These are phyloP conservation scores for Neostethus bicornis DNA, from an alignment of 2,797 vertebrate genomes.

Conservation along the genomic window DNA sequence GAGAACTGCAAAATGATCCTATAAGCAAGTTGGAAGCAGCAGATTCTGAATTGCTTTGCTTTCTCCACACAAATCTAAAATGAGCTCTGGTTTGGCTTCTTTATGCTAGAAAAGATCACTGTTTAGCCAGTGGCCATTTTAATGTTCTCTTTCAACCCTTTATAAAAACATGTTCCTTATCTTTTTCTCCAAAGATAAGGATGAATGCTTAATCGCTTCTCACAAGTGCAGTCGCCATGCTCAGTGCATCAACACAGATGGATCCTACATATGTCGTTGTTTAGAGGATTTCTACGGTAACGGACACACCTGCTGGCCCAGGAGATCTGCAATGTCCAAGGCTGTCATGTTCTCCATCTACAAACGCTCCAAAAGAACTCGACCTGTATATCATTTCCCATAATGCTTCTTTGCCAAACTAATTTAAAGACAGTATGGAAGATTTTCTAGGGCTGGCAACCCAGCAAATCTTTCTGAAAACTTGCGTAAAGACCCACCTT, in stretches of 20 bases:
- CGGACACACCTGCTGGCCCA: slow-evolving; percentile 72
- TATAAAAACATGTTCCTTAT: too few relatives aligned
- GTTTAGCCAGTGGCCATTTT: neutral
- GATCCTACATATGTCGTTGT: slow-evolving; percentile 77
- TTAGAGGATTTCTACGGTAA: slow-evolving; percentile 64
- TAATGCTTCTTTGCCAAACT: slow-evolving; percentile 14
- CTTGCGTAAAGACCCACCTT: too few relatives aligned
- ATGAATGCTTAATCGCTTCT: slow-evolving; percentile 75
- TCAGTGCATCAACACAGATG: slow-evolving; percentile 74
- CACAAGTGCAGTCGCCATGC: slow-evolving; percentile 74
- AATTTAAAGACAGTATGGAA: too few relatives aligned
- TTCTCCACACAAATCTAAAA: slow-evolving; percentile 4
- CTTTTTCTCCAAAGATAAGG: slow-evolving; percentile 61
- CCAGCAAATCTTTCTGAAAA: too few relatives aligned
- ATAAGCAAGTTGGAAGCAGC: slow-evolving; percentile 45
- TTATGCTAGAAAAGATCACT: neutral
- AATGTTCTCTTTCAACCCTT: slow-evolving; percentile 1
- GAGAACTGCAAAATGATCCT: slow-evolving; percentile 60
- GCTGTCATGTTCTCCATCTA: slow-evolving; percentile 69
- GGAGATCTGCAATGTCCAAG: slow-evolving; percentile 65
- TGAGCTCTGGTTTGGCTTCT: neutral
- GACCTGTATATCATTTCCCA: slow-evolving; percentile 17
- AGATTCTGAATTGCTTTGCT: slow-evolving; percentile 17
- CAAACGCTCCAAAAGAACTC: slow-evolving; percentile 73
- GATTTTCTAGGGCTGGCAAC: too few relatives aligned